phyloP scores from a whole-genome alignment of 2,888 invertebrate genomes.

The Nymphalis polychloros region DNA sequence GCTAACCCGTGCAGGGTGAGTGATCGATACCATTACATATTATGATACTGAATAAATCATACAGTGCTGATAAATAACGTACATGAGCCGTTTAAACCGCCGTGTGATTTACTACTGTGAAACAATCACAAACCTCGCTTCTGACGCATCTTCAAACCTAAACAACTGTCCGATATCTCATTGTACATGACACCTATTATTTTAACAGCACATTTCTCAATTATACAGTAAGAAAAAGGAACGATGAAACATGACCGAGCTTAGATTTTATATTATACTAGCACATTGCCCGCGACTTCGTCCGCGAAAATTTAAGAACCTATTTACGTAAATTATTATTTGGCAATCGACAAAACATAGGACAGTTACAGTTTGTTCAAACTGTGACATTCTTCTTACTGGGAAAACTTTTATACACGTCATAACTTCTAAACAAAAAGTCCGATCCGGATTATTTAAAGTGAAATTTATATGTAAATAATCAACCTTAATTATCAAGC shows the following conservation, averaged over 20 bases:
- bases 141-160: constrained; percentile 16
- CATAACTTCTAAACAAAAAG: too few species aligned
- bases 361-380: too few species aligned
- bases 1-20: constrained; percentile 20
- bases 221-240: background rate
- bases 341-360: too few species aligned
- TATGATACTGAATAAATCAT: constrained; percentile 20
- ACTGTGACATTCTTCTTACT: too few species aligned
- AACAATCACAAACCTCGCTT: constrained; percentile 22
- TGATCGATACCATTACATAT: constrained; percentile 18
- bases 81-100: constrained; percentile 12
- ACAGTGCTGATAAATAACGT: constrained; percentile 13
- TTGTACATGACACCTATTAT: background rate
- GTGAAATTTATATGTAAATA: too few species aligned
- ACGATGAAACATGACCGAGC: background rate
- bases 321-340: too few species aligned
- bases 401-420: too few species aligned
- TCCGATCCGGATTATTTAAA: too few species aligned
- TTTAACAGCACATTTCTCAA: background rate
- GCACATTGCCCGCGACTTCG: too few species aligned
- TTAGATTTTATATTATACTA: background rate
- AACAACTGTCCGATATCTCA: constrained; percentile 4
- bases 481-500: too few species aligned
- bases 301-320: too few species aligned
- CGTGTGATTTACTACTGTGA: constrained; percentile 14